Evolutionary conservation across 2,113 vertebrate species (phyloP).

Genomic region (Trichechus manatus): DNA sequence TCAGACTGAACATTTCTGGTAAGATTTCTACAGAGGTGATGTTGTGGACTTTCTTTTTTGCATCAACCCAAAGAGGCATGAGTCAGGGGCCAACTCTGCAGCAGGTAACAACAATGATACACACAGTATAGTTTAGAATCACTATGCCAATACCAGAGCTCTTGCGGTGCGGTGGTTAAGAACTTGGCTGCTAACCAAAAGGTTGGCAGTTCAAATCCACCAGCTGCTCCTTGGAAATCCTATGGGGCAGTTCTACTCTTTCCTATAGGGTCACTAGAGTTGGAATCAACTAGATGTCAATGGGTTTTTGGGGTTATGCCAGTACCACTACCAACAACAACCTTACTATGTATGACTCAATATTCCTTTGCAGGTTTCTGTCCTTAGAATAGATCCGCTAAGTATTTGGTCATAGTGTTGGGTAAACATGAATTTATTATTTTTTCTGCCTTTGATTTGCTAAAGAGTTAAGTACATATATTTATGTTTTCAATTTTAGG

Average conservation of each 20-base stretch:
- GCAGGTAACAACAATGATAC: neutral
- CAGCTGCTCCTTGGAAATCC: too few species aligned
- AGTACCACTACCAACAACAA: neutral
- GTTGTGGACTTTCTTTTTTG: neutral
- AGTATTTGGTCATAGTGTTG: neutral
- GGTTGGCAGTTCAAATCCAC: too few species aligned
- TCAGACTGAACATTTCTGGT: neutral
- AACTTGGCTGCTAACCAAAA: too few species aligned
- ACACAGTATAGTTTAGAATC: neutral
- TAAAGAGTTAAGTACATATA: neutral
- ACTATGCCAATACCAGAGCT: neutral
- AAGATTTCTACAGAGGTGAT: neutral
- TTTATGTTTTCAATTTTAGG: constrained; percentile 5
- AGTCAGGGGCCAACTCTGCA: neutral
- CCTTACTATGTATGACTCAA: neutral
- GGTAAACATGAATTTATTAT: neutral
- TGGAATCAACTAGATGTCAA: too few species aligned
- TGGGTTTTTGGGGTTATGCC: neutral
- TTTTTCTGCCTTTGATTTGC: constrained; percentile 6
- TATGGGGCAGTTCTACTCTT: too few species aligned
- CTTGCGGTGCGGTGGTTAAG: too few species aligned
- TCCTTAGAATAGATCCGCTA: neutral
- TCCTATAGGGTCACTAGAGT: too few species aligned
- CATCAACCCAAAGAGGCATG: neutral
- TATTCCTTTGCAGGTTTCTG: neutral